These are phyloP conservation scores for Zaprionus bogoriensis DNA, from an alignment of 2,888 invertebrate species.

Conservation along the genomic window DNA sequence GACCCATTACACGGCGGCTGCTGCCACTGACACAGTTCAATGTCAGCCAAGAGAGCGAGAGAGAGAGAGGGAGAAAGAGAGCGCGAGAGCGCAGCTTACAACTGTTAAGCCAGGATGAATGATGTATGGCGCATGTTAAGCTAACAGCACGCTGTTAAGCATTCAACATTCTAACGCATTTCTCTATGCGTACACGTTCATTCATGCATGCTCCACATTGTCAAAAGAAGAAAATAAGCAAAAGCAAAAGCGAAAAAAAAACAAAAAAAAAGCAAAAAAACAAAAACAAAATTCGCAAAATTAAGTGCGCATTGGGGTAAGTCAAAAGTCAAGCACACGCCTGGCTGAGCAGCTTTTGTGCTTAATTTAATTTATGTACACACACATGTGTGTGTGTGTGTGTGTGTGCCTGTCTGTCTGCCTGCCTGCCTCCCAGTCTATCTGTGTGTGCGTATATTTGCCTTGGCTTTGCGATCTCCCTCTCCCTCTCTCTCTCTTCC, in stretches of 20 bases:
- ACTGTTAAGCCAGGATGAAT: slow-evolving; percentile 2
- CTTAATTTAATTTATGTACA: slow-evolving; percentile 56
- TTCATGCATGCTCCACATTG: not conserved
- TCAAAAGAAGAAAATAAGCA: not conserved
- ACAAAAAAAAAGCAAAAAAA: slow-evolving; percentile 6
- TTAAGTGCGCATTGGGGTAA: slow-evolving; percentile 42
- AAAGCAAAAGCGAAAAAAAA: not conserved
- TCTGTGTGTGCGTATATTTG: no score
- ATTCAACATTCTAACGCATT: not conserved
- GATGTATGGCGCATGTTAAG: not conserved
- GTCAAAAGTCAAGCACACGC: slow-evolving; percentile 52
- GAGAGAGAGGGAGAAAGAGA: slow-evolving; percentile 13
- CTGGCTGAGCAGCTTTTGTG: slow-evolving; percentile 54
- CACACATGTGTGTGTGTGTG: slow-evolving; percentile 3
- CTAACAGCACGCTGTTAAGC: not conserved
- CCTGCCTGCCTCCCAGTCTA: no score
- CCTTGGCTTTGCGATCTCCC: no score
- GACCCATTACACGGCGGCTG: slow-evolving; percentile 52
- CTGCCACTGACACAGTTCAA: slow-evolving; percentile 71
- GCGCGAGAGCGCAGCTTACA: slow-evolving; percentile 17
- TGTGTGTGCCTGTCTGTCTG: no score
- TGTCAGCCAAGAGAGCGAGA: slow-evolving; percentile 51
- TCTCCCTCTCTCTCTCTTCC: slow-evolving; percentile 14
- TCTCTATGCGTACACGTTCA: not conserved
- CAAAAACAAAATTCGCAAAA: slow-evolving; percentile 16